Conservation (phyloP, 2,113 vertebrate genomes). For the Pterocles orientalis region DNA sequence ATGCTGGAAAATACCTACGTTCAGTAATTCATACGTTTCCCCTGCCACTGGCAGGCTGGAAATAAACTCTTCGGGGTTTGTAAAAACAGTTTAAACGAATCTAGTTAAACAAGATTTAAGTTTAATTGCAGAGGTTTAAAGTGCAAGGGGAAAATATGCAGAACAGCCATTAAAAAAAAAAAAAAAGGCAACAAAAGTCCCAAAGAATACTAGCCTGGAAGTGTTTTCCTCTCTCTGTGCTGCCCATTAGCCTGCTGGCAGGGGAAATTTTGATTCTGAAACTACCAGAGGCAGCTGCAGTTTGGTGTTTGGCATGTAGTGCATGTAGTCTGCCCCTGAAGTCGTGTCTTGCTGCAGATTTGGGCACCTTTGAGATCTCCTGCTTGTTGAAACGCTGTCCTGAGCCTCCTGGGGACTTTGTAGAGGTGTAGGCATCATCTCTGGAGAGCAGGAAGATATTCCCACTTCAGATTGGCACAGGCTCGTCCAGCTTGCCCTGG, state of each 20-base stretch:
- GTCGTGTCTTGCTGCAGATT: neutral
- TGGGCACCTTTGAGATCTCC: neutral
- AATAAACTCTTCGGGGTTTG: neutral
- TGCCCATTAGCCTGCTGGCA: neutral
- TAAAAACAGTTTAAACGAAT: neutral
- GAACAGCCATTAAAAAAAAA: neutral
- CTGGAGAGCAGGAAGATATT: neutral
- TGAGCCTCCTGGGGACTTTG: neutral
- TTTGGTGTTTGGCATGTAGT: neutral
- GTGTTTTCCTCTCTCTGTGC: neutral
- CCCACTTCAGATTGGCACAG: neutral
- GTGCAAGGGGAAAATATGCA: neutral
- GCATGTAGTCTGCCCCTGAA: neutral
- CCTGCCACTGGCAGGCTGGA: neutral
- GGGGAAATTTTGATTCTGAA: neutral
- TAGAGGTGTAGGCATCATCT: neutral
- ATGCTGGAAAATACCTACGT: neutral
- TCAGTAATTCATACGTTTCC: neutral
- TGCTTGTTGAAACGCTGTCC: neutral
- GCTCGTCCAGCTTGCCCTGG: neutral
- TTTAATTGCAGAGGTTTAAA: neutral
- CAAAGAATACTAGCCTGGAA: neutral
- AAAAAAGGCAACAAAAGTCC: neutral
- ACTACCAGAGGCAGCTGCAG: neutral
- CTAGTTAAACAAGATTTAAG: neutral